Conservation (phyloP, 2,113 vertebrate genomes). For the Glaucidium brasilianum region DNA sequence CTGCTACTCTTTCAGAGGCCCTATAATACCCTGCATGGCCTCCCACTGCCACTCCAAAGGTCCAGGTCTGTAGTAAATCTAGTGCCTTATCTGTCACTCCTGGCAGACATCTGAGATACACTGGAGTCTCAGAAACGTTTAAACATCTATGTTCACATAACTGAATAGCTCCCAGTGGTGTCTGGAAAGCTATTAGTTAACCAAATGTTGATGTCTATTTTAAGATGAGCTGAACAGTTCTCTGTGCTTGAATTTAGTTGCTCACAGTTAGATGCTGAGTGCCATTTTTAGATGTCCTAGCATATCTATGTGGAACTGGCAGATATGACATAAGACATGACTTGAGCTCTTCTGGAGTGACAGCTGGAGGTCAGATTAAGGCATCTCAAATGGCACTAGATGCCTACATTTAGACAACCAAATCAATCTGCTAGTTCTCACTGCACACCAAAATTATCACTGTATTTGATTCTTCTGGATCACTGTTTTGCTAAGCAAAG, state of each 20-base stretch:
- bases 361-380: background rate
- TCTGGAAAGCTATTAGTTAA: background rate
- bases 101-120: background rate
- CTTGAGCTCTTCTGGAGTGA: background rate
- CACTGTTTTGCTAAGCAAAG: background rate
- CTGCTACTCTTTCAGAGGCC: background rate
- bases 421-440: background rate
- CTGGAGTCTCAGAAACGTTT: background rate
- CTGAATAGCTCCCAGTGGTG: background rate
- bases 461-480: background rate
- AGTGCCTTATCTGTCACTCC: background rate
- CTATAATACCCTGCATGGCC: background rate
- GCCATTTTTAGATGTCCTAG: background rate
- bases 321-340: background rate
- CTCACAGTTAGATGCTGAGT: background rate
- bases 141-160: background rate
- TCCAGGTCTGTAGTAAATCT: background rate
- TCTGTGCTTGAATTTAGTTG: background rate
- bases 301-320: background rate
- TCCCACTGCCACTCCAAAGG: background rate
- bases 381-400: background rate
- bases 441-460: background rate
- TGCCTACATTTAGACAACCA: background rate
- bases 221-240: background rate
- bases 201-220: conserved; percentile 15